Percentiles rank a stretch among this genome's conserved stretches.
Conservation (phyloP, 2,113 vertebrate species). For the Zosterops japonicus region DNA sequence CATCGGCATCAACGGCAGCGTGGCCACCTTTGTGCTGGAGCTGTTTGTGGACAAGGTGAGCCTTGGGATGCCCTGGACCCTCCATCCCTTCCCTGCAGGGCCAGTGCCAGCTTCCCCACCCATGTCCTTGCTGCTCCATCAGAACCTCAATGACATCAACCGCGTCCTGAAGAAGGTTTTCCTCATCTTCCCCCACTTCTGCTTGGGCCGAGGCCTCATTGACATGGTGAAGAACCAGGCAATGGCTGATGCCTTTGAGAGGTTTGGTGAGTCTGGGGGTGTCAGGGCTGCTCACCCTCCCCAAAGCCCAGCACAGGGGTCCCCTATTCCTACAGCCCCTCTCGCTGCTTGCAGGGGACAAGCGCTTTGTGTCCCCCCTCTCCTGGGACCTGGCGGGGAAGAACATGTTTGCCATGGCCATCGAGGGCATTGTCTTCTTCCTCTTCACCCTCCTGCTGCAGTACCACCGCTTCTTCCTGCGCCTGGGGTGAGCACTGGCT, state of each 20-base stretch:
- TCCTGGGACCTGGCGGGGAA: constrained; percentile 91
- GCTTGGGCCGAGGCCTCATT: constrained; percentile 89
- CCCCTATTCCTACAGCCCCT: background rate
- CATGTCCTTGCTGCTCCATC: background rate
- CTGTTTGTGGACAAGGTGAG: constrained; percentile 86
- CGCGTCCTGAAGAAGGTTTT: constrained; percentile 87
- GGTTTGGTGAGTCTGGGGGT: constrained; percentile 78
- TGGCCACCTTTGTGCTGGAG: constrained; percentile 93
- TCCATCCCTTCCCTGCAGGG: fast-evolving
- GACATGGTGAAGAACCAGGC: constrained; percentile 97
- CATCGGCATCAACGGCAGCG: constrained; percentile 91
- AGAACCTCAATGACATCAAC: constrained; percentile 90
- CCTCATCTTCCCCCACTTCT: constrained; percentile 95
- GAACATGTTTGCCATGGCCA: constrained; percentile 90
- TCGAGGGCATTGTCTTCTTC: constrained; percentile 89
- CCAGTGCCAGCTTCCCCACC: background rate
- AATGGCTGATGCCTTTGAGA: constrained; percentile 87
- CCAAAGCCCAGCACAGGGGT: fast-evolving
- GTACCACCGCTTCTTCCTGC: constrained; percentile 80
- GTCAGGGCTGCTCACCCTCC: background rate
- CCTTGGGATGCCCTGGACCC: fast-evolving
- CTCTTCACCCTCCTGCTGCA: constrained; percentile 89
- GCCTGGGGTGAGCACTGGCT: constrained; percentile 69
- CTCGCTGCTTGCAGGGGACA: constrained; percentile 77
- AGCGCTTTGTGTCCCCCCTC: constrained; percentile 83